Base-by-base conservation (phyloP, 2,888 invertebrate species). In the Mayetiola destructor region DNA sequence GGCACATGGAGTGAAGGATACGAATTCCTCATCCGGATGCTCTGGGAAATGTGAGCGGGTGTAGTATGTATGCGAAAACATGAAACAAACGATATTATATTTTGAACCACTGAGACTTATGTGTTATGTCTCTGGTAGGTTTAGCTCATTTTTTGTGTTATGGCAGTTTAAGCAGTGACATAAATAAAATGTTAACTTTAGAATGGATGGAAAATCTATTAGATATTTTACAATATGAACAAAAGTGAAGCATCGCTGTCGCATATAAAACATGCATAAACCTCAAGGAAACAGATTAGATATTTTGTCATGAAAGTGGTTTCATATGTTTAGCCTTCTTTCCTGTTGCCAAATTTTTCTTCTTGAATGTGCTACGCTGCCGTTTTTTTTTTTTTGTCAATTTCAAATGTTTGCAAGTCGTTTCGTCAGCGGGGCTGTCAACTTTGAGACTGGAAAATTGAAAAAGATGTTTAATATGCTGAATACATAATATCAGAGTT, bases 241-340 rank as follows among this genome's bases (percentile, higher is more conserved):
- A 27, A 27, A 37, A 10, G n/a, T 16, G 37, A 16, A 29, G 20
- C 27, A 29, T 27, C 16, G 27, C 29, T 21, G 23, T 18, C 27
- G 29, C 37, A n/a, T n/a, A 57, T 57, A 57, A 57, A 57, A 57
- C 57, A 57, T 57, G 57, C 57, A 57, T 57, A 57, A 57, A 57
- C 57, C 57, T 53, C 20, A 54, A 20, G 40, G 27, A 39, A 54
- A 57, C 60, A 61, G 61, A 61, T 61, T 61, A 61, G 61, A 60
- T 48, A 42, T 42, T 48, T 48, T n/a, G 48, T 4, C 48, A 53
- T 58, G 58, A 61, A 61, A 61, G 61, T 61, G 61, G 60, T 59
- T 61, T 61, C 61, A 61, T 61, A 61, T 61, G 61, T 61, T 57
- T 39, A 29, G 56, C 21, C 53, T n/a, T n/a, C n/a, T n/a, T n/a